Percentiles rank a stretch among this genome's conserved stretches.
These are phyloP conservation scores for Helarctos malayanus DNA, from an alignment of 2,797 vertebrate species.

Conservation along the genomic window DNA sequence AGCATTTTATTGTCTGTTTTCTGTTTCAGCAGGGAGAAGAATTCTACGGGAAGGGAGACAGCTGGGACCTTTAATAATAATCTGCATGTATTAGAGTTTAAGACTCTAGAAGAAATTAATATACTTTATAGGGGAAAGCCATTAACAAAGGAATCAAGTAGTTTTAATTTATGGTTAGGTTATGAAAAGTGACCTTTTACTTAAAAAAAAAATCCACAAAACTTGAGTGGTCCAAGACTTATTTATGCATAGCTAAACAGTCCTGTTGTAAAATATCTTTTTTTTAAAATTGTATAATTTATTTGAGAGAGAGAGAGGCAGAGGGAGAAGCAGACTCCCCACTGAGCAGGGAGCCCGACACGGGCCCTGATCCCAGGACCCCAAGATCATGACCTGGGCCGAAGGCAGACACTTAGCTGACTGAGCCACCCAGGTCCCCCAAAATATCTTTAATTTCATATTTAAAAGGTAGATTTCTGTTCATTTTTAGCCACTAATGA, in stretches of 20 bases:
- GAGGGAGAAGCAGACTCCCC: background rate
- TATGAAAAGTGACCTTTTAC: background rate
- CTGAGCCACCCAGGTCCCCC: background rate
- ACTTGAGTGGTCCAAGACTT: background rate
- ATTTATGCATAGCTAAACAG: background rate
- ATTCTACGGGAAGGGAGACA: constrained; percentile 43
- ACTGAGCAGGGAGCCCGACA: background rate
- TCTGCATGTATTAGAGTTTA: background rate
- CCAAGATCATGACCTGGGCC: background rate
- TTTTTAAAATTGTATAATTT: background rate
- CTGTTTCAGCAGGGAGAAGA: constrained; percentile 60
- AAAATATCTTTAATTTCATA: constrained; percentile 23
- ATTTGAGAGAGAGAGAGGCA: background rate
- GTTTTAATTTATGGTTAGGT: constrained; percentile 39
- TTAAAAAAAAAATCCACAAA: background rate
- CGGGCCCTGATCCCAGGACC: background rate
- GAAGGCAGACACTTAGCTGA: background rate
- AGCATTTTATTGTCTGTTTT: constrained; percentile 78
- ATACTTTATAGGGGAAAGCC: background rate
- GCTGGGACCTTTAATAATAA: constrained; percentile 68
- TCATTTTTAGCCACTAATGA: background rate
- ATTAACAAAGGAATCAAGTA: constrained; percentile 2
- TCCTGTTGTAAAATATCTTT: constrained; percentile 42
- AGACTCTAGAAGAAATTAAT: constrained; percentile 15
- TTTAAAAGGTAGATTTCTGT: constrained; percentile 4